Percentiles rank a stretch among this genome's conserved stretches.
These are phyloP conservation scores for Myotis vivesi DNA, from an alignment of 2,797 vertebrate species.

Conservation along the genomic window DNA sequence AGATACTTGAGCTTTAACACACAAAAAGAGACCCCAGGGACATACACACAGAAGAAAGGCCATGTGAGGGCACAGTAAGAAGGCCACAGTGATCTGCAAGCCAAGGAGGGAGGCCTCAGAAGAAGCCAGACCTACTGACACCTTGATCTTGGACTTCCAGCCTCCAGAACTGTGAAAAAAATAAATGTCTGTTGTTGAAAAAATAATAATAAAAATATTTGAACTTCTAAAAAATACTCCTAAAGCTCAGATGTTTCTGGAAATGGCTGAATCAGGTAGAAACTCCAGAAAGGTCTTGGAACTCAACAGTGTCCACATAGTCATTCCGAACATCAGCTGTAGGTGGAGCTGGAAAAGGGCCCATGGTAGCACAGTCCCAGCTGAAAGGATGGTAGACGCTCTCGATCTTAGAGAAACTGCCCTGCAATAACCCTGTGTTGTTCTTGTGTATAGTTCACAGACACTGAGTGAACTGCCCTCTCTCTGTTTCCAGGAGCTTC, in stretches of 20 bases:
- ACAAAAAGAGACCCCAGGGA: neutral
- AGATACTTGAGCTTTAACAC: neutral
- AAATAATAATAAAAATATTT: neutral
- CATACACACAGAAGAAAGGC: neutral
- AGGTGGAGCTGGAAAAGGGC: neutral
- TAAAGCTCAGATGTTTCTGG: neutral
- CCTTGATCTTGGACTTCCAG: neutral
- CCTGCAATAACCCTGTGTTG: neutral
- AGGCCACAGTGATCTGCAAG: neutral
- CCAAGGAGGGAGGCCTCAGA: neutral
- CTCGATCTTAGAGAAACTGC: neutral
- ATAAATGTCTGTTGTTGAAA: neutral
- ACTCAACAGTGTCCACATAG: neutral
- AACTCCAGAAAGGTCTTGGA: neutral
- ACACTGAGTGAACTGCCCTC: neutral
- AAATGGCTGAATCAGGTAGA: neutral
- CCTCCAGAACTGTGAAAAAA: neutral
- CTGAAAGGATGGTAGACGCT: neutral
- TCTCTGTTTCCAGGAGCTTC: conserved; percentile 88
- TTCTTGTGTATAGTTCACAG: neutral
- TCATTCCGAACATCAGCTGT: neutral
- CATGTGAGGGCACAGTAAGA: neutral
- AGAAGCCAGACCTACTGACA: neutral
- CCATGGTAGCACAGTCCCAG: rapidly evolving
- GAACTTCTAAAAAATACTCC: neutral